phyloP scores from a whole-genome alignment of 2,113 vertebrate species.

The Lathamus discolor region DNA sequence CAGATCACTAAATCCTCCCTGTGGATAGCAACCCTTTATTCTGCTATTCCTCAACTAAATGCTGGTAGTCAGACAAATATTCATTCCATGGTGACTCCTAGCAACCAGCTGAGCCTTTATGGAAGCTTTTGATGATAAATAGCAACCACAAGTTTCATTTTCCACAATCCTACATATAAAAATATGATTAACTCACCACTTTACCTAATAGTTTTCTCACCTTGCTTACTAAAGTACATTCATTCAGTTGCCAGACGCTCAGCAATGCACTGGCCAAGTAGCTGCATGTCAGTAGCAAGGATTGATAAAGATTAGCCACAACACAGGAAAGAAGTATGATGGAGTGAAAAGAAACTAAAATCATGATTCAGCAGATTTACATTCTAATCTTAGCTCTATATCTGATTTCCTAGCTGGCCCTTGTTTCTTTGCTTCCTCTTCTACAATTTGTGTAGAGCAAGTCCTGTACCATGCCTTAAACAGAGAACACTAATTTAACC shows the following conservation, averaged over 20 bases:
- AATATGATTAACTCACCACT: not conserved
- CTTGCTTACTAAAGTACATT: not conserved
- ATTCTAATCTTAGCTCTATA: not conserved
- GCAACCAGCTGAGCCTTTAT: not conserved
- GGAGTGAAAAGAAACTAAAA: not conserved
- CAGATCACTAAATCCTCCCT: not conserved
- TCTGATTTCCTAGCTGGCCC: not conserved
- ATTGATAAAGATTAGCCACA: not conserved
- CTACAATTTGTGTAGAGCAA: not conserved
- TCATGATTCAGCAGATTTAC: not conserved
- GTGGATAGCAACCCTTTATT: not conserved
- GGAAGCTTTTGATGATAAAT: not conserved
- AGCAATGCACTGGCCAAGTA: not conserved
- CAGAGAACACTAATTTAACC: not conserved
- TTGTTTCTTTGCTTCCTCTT: not conserved
- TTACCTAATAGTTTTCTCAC: not conserved
- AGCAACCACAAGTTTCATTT: not conserved
- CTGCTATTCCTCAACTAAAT: not conserved
- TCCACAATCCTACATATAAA: not conserved
- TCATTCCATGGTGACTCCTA: not conserved
- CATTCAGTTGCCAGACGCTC: not conserved
- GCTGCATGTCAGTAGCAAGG: not conserved
- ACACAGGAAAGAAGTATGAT: not conserved
- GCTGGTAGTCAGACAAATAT: not conserved
- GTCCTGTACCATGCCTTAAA: not conserved